Evolutionary conservation across 2,888 invertebrate genomes (phyloP), one percentile per base, ranked within the genome.

Genomic region (Leptura quadrifasciata): DNA sequence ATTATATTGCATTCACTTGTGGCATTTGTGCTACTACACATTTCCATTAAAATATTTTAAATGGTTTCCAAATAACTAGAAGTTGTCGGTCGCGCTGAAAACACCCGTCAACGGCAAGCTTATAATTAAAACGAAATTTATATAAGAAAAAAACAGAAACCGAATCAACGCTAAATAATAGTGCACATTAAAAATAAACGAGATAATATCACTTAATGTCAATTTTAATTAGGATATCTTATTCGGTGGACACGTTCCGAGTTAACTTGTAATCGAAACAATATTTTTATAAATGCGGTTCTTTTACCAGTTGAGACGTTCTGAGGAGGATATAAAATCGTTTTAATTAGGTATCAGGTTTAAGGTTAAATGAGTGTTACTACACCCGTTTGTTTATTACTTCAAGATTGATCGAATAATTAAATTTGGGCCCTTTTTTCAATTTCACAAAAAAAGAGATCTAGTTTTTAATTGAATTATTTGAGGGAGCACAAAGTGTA

Each of bases 151-250:
- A 57, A 60, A 2, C 17, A 24, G 15, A 15, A n/a, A 3, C 58
- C 20, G 18, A n/a, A 60, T 1, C 1, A 27, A 27, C 27, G 27
- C 24, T 68, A 69, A 35, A 20, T 58, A 21, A 69, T 69, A 17
- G 58, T 12, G 21, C 24, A 20, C 61, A 78, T 76, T 73, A 67
- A 76, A 60, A 69, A 78, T 57, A 71, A 70, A 72, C 54, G 61
- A 75, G 77, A 77, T 77, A 73, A 70, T 64, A 75, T 70, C 77
- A 65, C 71, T 77, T 75, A 75, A 72, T 60, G 77, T 75, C 78
- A 73, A 61, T 78, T 76, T 70, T 78, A 75, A 78, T 78, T 78
- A 72, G 74, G 75, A 58, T 69, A 69, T 69, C 69, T 69, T 35
- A 60, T 58, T 69, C 35, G 21, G 69, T 54, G 21, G 57, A 57